Evolutionary conservation across 2,888 invertebrate genomes (phyloP).

Genomic region (Tetragonula carbonaria): DNA sequence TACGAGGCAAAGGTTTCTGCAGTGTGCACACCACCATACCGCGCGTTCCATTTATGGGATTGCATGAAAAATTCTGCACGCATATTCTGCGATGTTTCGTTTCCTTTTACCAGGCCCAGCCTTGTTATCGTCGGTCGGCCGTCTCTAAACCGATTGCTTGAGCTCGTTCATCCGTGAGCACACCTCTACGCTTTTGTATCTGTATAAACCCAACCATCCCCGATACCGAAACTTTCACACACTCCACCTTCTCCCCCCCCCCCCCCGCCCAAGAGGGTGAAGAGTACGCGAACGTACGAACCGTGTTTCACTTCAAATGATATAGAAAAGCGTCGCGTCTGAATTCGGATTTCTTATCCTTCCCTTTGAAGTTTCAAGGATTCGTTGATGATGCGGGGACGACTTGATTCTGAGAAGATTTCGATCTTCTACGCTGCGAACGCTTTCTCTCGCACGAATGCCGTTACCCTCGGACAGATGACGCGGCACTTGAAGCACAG

Average conservation of each 20-base stretch:
- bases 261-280: not conserved
- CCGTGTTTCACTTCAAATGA: conserved; percentile 33
- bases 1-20: conserved; percentile 25
- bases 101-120: conserved; percentile 58
- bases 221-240: not conserved
- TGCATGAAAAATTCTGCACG: conserved; percentile 80
- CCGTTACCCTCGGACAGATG: not conserved
- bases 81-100: conserved; percentile 72
- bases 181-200: conserved; percentile 29
- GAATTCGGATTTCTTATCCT: conserved; percentile 47
- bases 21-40: conserved; percentile 15
- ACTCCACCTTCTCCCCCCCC: not conserved
- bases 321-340: conserved; percentile 34
- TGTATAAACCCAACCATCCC: conserved; percentile 1
- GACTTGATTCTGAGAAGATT: conserved; percentile 14
- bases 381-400: conserved; percentile 20
- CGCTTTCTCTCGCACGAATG: not conserved
- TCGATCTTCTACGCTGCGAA: not conserved
- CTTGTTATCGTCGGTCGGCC: conserved; percentile 69
- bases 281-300: conserved; percentile 4
- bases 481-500: not conserved
- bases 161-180: conserved; percentile 56
- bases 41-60: conserved; percentile 79
- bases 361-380: conserved; percentile 30
- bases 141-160: conserved; percentile 70